A percentile compares a stretch with the other conserved stretches of the same genome.
Conservation (phyloP, 2,888 invertebrate species). For the Cheilosia vulpina region DNA sequence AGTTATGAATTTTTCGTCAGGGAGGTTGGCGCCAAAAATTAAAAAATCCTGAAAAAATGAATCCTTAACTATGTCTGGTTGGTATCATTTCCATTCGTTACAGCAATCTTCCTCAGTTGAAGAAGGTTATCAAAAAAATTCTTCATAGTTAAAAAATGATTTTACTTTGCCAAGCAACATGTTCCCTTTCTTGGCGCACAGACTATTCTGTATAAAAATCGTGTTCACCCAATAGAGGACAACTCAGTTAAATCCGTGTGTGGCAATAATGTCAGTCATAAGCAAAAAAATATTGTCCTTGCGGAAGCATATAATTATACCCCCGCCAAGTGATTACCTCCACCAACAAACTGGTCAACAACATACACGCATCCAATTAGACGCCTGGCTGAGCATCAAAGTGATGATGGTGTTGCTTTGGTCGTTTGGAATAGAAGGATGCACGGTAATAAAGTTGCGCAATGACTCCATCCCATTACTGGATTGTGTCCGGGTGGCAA, state of each 20-base stretch:
- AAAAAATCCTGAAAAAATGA: too few species aligned
- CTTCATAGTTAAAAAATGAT: too few species aligned
- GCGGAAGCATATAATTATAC: constrained; percentile 67
- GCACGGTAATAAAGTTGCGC: constrained; percentile 45
- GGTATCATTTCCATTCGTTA: too few species aligned
- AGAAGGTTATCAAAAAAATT: too few species aligned
- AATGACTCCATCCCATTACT: constrained; percentile 48
- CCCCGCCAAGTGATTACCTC: constrained; percentile 51
- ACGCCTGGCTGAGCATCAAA: constrained; percentile 27
- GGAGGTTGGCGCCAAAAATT: too few species aligned
- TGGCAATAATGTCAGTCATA: constrained; percentile 42
- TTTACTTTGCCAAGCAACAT: background rate
- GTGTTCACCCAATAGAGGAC: background rate
- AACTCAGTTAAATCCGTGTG: constrained; percentile 23
- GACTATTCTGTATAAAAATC: background rate
- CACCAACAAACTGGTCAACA: constrained; percentile 14
- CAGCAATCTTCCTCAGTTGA: background rate
- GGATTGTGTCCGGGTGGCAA: background rate
- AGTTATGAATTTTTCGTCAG: too few species aligned
- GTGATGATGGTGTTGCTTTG: constrained; percentile 4
- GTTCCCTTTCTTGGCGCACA: background rate
- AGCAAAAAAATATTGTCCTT: constrained; percentile 54
- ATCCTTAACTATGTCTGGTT: background rate
- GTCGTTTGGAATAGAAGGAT: constrained; percentile 7
- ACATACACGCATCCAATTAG: constrained; percentile 45